Base-by-base conservation (phyloP, 37 sponge, comb jelly and placozoan species). In the Diacarnus erythraeanus region DNA sequence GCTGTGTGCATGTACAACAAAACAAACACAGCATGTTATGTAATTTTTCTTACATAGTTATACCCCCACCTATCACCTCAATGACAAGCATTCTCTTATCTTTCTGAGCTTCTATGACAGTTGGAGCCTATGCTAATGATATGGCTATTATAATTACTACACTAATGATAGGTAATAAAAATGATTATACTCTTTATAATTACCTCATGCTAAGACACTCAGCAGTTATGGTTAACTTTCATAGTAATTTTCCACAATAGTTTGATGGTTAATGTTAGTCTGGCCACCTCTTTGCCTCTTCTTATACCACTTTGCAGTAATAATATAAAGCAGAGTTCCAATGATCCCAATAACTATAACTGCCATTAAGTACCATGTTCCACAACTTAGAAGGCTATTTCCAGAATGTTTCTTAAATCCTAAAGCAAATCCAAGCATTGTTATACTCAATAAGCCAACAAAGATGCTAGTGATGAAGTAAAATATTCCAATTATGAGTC, bases 401-500 rank as follows among this genome's bases (percentile, higher is more conserved):
- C 36, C 25, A 39, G 59, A 33, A 22, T 41, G 21, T 17, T 37
- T 29, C 31, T 42, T 67, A 39, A 57, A 75, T 47, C 27, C 30
- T 21, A 64, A 5, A 6, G 77, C 26, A 42, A 86, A 79, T 5
- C 40, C 35, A 9, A 66, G n/a, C 2, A 76, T 2, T 1, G 79
- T 21, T 18, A 86, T 0, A 34, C 27, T 68, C 27, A 65, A 9
- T 20, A 86, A n/a, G 1, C n/a, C 67, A 39, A 2, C 9, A 25
- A 72, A 78, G 17, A 90, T 1, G 2, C 81, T 85, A 44, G 38
- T 30, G 26, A 59, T 38, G 20, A 38, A 23, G 43, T 71, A 90
- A 59, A 84, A 58, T 5, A 84, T 26, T 29, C 90, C 85, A 1
- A 84, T 90, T 47, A 84, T 42, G 4, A 84, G 37, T 5, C 85